Evolutionary conservation across 1,140 invertebrate genomes (phyloP).

Genomic region (Centruroides sculpturatus): DNA sequence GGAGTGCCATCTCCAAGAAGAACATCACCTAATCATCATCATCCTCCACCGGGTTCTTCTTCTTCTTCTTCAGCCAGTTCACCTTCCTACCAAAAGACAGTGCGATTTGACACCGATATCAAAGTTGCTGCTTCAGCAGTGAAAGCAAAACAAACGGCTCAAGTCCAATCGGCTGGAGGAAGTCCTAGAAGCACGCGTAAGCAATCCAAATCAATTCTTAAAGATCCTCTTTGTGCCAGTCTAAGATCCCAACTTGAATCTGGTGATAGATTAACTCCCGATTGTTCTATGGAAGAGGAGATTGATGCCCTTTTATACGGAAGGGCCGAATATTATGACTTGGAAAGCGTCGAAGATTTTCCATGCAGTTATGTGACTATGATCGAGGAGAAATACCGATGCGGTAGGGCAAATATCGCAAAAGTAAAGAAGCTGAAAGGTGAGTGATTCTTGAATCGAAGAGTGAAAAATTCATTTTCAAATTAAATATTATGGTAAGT

Average conservation of each 20-base stretch:
- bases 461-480: no score
- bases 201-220: conserved; percentile 18
- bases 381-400: conserved; percentile 24
- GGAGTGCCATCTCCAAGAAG: not conserved
- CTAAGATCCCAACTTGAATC: conserved; percentile 14
- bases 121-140: not conserved
- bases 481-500: no score
- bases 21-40: not conserved
- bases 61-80: not conserved
- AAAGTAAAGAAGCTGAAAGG: conserved; percentile 23
- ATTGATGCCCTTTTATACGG: conserved; percentile 28
- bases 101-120: conserved; percentile 14
- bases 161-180: no score
- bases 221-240: conserved; percentile 19
- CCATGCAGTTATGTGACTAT: conserved; percentile 23
- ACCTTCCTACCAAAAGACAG: conserved; percentile 13
- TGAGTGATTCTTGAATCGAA: conserved; percentile 8
- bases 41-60: not conserved
- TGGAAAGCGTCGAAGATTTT: conserved; percentile 15
- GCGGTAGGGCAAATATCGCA: conserved; percentile 8
- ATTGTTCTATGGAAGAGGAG: conserved; percentile 24
- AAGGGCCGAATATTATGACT: conserved; percentile 12
- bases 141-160: no score
- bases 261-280: conserved; percentile 1
- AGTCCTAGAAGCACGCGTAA: not conserved